Conservation (phyloP, 2,797 vertebrate species). For the Pangasius djambal region DNA sequence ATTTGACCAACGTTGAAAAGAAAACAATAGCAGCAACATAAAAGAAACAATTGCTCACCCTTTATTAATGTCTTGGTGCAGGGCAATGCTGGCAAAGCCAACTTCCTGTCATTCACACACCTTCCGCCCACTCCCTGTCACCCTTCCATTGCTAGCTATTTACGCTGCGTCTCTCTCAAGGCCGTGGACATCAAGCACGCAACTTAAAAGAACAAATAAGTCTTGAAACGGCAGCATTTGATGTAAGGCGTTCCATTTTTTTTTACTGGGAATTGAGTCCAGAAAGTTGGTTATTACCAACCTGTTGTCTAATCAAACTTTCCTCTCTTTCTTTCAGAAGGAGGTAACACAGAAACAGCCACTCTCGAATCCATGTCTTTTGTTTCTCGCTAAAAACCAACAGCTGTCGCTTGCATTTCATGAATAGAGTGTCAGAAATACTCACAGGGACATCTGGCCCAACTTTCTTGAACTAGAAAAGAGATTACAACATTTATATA, state of each 20-base stretch:
- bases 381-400: constrained; percentile 12
- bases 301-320: neutral
- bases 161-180: neutral
- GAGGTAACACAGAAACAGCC: neutral
- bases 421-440: constrained; percentile 40
- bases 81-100: constrained; percentile 10
- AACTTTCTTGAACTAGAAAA: constrained; percentile 48
- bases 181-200: neutral
- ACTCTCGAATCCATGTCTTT: constrained; percentile 19
- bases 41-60: neutral
- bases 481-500: constrained; percentile 54
- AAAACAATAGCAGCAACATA: constrained; percentile 44
- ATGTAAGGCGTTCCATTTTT: neutral
- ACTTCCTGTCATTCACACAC: constrained; percentile 52
- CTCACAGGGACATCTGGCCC: constrained; percentile 34
- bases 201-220: neutral
- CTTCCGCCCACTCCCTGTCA: constrained; percentile 39
- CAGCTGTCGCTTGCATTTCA: constrained; percentile 42
- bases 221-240: neutral
- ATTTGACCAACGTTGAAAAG: constrained; percentile 7
- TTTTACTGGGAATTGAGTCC: neutral
- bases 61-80: constrained; percentile 31
- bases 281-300: neutral
- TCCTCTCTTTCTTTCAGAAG: neutral
- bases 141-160: neutral